Evolutionary conservation across 2,888 invertebrate genomes (phyloP), one percentile per base, ranked within the genome.

Genomic region (Macaria liturata): DNA sequence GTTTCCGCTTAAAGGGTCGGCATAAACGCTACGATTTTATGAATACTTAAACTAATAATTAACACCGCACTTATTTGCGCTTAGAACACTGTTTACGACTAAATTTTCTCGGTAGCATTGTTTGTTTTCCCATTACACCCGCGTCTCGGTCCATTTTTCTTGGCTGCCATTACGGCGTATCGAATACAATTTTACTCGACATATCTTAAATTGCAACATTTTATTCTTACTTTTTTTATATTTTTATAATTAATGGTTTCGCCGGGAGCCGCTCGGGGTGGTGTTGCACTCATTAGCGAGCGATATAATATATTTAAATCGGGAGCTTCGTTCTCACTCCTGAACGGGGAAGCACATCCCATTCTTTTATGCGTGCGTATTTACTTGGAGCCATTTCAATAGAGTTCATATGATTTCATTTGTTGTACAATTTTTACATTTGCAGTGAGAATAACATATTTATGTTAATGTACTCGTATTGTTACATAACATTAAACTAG

Each of bases 31-130:
- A 68, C 71, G 71, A 75, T 83, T 84, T 84, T 85, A 84, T 85
- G 83, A 81, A 85, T 81, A 84, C 83, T 83, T 81, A 84, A 86
- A 83, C 80, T 85, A 86, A 86, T 85, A 86, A 86, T 86, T 85
- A 86, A 83, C 84, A 76, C 78, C 71, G 73, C 82, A 83, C 80
- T 82, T 80, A 82, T 80, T 80, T 78, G 74, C 80, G 80, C 81
- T 82, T 82, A 82, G 80, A 80, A 81, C 80, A 71, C 71, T 80
- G 80, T 84, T 84, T 81, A 84, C 77, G 80, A 81, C 78, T 75
- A 75, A 76, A 78, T 83, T 83, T 81, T 78, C 81, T 80, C 67
- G 74, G 76, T 74, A 70, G 75, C 73, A 81, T 77, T 84, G 83
- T 86, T 83, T 81, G 80, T 81, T 79, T 79, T 79, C 74, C 69